Evolutionary conservation across 2,888 invertebrate genomes (phyloP).

Genomic region (Cabera pusaria): DNA sequence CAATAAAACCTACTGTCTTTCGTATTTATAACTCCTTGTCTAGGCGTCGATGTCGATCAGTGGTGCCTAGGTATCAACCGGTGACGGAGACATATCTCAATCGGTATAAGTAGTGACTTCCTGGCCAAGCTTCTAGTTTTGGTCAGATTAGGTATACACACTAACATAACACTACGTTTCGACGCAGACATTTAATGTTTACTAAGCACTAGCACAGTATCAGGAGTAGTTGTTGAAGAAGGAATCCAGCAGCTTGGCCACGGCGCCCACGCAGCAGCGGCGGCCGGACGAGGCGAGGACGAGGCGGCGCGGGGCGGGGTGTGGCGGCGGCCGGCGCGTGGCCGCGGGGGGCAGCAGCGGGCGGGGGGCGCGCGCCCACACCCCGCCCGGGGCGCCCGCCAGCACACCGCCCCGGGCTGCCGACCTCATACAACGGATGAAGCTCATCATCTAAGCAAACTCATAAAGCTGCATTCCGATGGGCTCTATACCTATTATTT

Average conservation of each 20-base stretch:
- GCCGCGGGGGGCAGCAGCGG: conserved; percentile 4
- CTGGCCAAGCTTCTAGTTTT: too few relatives aligned
- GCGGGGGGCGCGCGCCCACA: conserved; percentile 13
- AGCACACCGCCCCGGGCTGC: conserved; percentile 20
- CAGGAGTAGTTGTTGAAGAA: conserved; percentile 58
- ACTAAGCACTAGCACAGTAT: not conserved
- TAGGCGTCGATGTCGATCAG: too few relatives aligned
- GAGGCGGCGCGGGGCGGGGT: conserved; percentile 11
- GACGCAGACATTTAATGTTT: too few relatives aligned
- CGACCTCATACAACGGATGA: conserved; percentile 14
- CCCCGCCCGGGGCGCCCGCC: conserved; percentile 1
- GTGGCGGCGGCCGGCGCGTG: conserved; percentile 31
- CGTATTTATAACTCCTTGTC: too few relatives aligned
- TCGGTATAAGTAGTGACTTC: too few relatives aligned
- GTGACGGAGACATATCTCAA: too few relatives aligned
- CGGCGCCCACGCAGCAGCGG: conserved; percentile 52
- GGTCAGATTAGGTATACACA: too few relatives aligned
- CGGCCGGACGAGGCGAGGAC: conserved; percentile 30
- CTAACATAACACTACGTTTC: too few relatives aligned
- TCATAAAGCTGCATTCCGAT: too few relatives aligned
- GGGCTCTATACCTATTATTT: too few relatives aligned
- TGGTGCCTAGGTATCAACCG: too few relatives aligned
- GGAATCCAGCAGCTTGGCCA: conserved; percentile 63
- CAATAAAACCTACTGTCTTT: too few relatives aligned
- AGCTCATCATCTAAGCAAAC: conserved; percentile 19